These are phyloP conservation scores for Buceros bicornis DNA, from an alignment of 2,797 vertebrate species.

Conservation along the genomic window DNA sequence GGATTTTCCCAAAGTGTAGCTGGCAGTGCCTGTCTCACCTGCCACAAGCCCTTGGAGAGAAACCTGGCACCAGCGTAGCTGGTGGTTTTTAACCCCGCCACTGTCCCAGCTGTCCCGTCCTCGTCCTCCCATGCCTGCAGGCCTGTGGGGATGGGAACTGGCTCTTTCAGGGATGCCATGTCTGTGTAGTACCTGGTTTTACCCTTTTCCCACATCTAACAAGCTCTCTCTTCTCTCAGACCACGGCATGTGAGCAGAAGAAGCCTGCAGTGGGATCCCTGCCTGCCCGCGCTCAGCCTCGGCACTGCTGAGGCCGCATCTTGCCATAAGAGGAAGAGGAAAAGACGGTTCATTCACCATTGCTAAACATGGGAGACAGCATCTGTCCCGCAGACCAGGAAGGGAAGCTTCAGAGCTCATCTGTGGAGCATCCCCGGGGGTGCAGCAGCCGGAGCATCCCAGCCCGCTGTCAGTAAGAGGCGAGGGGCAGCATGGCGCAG, in stretches of 20 bases:
- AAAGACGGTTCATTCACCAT: background rate
- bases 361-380: conserved; percentile 40
- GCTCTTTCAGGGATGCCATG: fast-evolving
- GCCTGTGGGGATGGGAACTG: background rate
- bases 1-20: background rate
- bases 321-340: background rate
- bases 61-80: fast-evolving
- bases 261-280: background rate
- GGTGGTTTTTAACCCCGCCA: background rate
- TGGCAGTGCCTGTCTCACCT: background rate
- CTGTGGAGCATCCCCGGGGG: background rate
- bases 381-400: background rate
- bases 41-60: background rate
- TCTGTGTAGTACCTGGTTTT: background rate
- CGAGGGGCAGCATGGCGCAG: conserved; percentile 21
- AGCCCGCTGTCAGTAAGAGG: background rate
- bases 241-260: background rate
- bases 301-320: background rate
- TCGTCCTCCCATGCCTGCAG: background rate
- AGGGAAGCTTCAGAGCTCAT: background rate
- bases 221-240: background rate
- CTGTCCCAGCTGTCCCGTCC: background rate
- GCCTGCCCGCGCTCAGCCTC: background rate
- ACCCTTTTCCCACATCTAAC: background rate
- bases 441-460: background rate